These are phyloP conservation scores for Crocodylus rhombifer DNA, from an alignment of 2,797 vertebrate species.

Conservation along the genomic window DNA sequence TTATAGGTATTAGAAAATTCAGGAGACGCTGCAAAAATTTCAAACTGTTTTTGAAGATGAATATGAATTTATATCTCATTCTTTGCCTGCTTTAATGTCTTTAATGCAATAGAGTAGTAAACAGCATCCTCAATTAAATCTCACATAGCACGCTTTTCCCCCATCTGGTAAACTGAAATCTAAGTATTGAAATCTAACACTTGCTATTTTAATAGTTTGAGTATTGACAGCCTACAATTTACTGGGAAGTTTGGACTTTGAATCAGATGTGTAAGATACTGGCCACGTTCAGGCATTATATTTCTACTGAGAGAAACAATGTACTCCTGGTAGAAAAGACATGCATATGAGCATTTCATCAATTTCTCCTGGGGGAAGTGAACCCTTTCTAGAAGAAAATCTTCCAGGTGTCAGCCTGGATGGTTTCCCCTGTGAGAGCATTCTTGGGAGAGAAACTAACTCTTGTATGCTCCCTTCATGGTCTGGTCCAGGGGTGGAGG, in stretches of 20 bases:
- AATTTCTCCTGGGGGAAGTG: too few species aligned
- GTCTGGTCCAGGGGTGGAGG: too few species aligned
- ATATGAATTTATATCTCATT: background rate
- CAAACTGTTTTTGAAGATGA: constrained; percentile 30
- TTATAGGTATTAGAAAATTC: constrained; percentile 24
- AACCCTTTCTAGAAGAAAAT: too few species aligned
- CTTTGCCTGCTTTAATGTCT: background rate
- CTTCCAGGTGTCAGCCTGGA: too few species aligned
- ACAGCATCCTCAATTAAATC: background rate
- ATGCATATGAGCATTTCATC: too few species aligned
- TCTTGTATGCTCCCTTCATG: too few species aligned
- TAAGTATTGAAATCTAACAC: background rate
- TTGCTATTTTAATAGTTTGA: constrained; percentile 31
- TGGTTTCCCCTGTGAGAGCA: too few species aligned
- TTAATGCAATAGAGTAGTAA: background rate
- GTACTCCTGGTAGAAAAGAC: too few species aligned
- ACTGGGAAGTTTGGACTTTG: background rate
- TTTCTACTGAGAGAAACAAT: too few species aligned
- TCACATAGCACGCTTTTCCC: background rate
- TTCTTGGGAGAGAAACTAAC: too few species aligned
- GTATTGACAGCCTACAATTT: background rate
- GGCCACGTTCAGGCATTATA: too few species aligned
- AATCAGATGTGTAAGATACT: background rate
- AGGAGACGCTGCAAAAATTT: constrained; percentile 35
- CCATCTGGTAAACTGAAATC: too few species aligned